Evolutionary conservation across 2,113 vertebrate species (phyloP), one percentile per base, ranked within the genome.

Genomic region (Paratilapia polleni): DNA sequence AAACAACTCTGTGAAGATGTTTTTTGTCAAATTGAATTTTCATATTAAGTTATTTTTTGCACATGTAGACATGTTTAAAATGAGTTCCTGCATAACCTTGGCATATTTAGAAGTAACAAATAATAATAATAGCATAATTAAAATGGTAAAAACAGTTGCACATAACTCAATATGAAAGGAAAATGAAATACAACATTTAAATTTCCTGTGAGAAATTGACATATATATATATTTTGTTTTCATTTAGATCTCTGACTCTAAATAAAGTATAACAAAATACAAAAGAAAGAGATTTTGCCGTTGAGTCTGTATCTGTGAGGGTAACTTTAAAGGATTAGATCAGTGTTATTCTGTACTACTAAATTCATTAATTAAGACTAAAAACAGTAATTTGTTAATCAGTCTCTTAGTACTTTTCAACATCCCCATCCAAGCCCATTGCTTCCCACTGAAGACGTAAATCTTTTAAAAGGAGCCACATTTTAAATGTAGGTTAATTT

Each of bases 21-120:
- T 49, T 60, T 79, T 82, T 82, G 64, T 52, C 60, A 79, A 43
- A 74, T 83, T 85, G 61, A 31, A 24, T 73, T 73, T 47, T 19
- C 49, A 59, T 47, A 17, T 59, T 26, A 19, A 74, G 10, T 58
- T 73, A 43, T 77, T 83, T 70, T 54, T 88, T 80, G 83, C 75
- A 80, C 54, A 80, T 28, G 31, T 54, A n/a, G 38, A 78, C 2
- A 61, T 82, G 22, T 77, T 60, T 66, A 73, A 83, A 84, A 59
- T 41, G 11, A 58, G 80, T 75, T 57, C 34, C 49, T 56, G 17
- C 61, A 38, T 31, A 76, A 83, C 83, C 88, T 88, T 88, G 83
- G 83, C 85, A 85, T 66, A 52, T 68, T 87, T 91, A 24, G n/a
- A 41, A 64, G 31, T 54, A 38, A 63, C 41, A 41, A n/a, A 68